Evolutionary conservation across 2,797 vertebrate genomes (phyloP).

Genomic region (Ciconia nigra): DNA sequence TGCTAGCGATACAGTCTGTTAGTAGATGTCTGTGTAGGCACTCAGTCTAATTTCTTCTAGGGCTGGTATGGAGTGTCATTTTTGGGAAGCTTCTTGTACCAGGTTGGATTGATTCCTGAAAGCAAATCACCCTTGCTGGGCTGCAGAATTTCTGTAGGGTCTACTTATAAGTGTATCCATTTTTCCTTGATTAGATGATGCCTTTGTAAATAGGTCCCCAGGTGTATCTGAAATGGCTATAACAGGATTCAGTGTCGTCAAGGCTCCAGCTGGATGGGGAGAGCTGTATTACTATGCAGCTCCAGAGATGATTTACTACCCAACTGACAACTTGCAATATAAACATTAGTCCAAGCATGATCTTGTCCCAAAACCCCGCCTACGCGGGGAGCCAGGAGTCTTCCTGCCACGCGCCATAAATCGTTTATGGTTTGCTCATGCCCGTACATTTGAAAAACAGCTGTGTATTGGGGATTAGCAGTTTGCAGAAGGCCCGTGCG

Average conservation of each 20-base stretch:
- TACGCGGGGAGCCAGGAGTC: slow-evolving; percentile 64
- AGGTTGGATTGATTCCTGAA: neutral
- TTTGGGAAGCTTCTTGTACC: neutral
- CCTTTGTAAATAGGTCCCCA: neutral
- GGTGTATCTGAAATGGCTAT: neutral
- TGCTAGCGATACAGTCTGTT: neutral
- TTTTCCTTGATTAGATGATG: neutral
- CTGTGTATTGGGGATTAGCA: slow-evolving; percentile 69
- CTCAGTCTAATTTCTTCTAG: neutral
- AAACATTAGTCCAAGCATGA: slow-evolving; percentile 74
- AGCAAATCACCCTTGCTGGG: neutral
- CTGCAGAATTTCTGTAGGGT: neutral
- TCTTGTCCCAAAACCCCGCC: slow-evolving; percentile 71
- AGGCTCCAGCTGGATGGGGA: neutral
- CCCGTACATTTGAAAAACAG: slow-evolving; percentile 59
- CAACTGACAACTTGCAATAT: slow-evolving; percentile 54
- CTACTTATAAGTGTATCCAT: neutral
- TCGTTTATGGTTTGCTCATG: slow-evolving; percentile 74
- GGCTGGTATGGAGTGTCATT: neutral
- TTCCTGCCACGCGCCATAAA: slow-evolving; percentile 79
- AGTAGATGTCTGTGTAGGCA: neutral
- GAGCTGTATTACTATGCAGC: neutral
- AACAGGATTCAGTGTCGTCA: neutral
- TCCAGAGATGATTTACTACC: slow-evolving; percentile 49
- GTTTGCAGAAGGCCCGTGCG: slow-evolving; percentile 63